These are phyloP conservation scores for Spodoptera litura DNA, from an alignment of 1,140 invertebrate genomes.

Conservation along the genomic window DNA sequence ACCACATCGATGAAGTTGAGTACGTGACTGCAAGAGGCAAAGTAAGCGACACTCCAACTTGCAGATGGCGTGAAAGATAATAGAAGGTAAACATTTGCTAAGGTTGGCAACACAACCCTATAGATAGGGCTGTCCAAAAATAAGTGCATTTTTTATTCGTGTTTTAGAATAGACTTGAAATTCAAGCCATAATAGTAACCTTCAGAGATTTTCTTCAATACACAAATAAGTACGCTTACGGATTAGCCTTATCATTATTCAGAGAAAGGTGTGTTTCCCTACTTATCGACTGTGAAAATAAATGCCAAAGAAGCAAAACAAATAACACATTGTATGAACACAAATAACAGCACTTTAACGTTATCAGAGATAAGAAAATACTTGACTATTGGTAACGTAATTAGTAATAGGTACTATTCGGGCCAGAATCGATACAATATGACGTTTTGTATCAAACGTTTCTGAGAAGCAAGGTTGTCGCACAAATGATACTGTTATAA, in stretches of 20 bases:
- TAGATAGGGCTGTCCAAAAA: conserved; percentile 6
- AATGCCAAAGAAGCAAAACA: conserved; percentile 20
- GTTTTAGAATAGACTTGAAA: too few relatives aligned
- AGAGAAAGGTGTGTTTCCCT: background rate
- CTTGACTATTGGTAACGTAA: background rate
- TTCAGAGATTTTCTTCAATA: too few relatives aligned
- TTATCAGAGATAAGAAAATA: background rate
- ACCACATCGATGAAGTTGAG: conserved; percentile 18
- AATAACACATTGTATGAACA: background rate
- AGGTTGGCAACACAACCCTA: conserved; percentile 39
- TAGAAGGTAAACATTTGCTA: conserved; percentile 55
- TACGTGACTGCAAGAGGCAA: conserved; percentile 38
- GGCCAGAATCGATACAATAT: too few relatives aligned
- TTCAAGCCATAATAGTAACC: too few relatives aligned
- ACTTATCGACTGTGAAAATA: background rate
- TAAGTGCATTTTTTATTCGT: too few relatives aligned
- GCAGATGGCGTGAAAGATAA: conserved; percentile 54
- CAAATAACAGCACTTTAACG: background rate
- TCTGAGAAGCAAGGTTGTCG: too few relatives aligned
- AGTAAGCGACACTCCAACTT: conserved; percentile 30
- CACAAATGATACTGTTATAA: too few relatives aligned
- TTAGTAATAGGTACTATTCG: too few relatives aligned
- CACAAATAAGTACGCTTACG: background rate
- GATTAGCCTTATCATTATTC: background rate
- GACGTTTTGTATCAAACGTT: too few relatives aligned